These are phyloP conservation scores for Neolamprologus devosi DNA, from an alignment of 2,113 vertebrate genomes.

Conservation along the genomic window DNA sequence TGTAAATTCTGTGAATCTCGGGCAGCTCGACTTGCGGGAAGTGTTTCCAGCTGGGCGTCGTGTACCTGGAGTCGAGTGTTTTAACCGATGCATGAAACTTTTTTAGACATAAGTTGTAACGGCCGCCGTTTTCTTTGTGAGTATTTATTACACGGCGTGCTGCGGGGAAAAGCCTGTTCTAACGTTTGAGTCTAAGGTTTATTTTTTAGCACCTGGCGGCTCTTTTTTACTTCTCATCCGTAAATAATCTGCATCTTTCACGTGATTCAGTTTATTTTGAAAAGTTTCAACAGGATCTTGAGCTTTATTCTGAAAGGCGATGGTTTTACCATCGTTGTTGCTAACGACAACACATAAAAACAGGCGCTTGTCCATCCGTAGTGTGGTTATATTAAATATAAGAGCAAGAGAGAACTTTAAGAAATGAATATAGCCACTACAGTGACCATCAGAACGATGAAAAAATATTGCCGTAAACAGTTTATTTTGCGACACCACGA, in stretches of 20 bases:
- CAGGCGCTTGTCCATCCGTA: accelerated
- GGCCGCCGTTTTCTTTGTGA: accelerated
- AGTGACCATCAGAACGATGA: accelerated
- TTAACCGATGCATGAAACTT: accelerated
- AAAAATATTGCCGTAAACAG: accelerated
- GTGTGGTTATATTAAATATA: background rate
- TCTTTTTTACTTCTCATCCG: too few relatives aligned
- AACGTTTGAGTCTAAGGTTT: too few relatives aligned
- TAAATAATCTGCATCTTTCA: too few relatives aligned
- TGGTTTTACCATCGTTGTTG: too few relatives aligned
- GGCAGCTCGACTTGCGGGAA: accelerated
- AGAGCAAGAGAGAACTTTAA: accelerated
- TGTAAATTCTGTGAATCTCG: accelerated
- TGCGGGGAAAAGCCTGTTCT: too few relatives aligned
- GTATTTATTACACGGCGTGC: too few relatives aligned
- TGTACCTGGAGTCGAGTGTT: accelerated
- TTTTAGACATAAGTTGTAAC: accelerated
- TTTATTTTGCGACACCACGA: background rate
- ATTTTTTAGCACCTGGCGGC: too few relatives aligned
- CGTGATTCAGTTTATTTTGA: too few relatives aligned
- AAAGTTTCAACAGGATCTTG: too few relatives aligned
- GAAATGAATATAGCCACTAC: background rate
- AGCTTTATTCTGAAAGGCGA: too few relatives aligned
- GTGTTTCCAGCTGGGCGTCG: accelerated
- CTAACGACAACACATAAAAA: accelerated